phyloP scores from a whole-genome alignment of 1,140 invertebrate genomes.

The Reticulitermes speratus region DNA sequence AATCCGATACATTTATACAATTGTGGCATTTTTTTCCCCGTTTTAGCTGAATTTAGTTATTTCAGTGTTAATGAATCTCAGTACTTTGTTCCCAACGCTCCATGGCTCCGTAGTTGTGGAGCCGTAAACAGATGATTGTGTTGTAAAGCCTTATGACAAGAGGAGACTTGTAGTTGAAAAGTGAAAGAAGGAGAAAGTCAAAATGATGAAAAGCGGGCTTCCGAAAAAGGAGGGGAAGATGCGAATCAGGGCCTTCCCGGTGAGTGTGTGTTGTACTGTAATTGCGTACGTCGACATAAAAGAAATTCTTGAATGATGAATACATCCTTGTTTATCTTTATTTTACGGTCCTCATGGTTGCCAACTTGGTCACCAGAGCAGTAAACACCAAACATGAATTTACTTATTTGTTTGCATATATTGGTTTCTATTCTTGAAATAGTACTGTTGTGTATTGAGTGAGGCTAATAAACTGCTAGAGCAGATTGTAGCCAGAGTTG shows the following conservation, averaged over 20 bases:
- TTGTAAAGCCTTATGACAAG: conserved; percentile 24
- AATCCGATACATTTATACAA: background rate
- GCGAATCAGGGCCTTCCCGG: conserved; percentile 95
- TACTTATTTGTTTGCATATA: background rate
- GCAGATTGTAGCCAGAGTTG: no score
- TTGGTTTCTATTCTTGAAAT: background rate
- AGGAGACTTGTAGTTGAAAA: background rate
- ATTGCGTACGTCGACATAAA: background rate
- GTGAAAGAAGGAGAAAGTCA: conserved; percentile 26
- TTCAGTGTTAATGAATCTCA: conserved; percentile 17
- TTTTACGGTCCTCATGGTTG: background rate
- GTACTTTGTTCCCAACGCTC: background rate
- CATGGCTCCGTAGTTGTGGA: conserved; percentile 20
- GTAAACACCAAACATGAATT: background rate
- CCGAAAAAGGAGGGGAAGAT: conserved; percentile 93
- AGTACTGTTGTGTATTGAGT: background rate
- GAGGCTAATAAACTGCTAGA: no score
- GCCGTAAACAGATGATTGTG: conserved; percentile 19
- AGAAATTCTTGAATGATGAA: conserved; percentile 11
- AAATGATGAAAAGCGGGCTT: conserved; percentile 71
- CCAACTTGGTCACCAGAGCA: background rate
- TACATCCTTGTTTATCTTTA: conserved; percentile 17
- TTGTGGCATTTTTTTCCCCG: background rate
- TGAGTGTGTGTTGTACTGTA: conserved; percentile 58
- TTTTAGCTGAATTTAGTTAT: conserved; percentile 2